Base-by-base conservation (phyloP, 2,888 invertebrate species). In the Notocelia uddmanniana region DNA sequence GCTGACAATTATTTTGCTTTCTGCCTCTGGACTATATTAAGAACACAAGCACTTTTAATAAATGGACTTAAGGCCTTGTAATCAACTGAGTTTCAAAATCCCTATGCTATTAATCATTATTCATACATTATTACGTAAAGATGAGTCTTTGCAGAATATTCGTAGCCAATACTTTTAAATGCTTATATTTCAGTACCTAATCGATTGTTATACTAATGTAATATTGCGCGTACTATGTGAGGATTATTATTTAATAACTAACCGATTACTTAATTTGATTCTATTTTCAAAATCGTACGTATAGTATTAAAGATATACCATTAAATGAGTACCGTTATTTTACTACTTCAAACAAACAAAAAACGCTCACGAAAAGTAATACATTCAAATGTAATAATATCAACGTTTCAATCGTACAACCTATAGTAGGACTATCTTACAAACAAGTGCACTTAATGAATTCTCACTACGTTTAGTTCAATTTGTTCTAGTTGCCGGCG, bases 401-500 rank as follows among this genome's bases (percentile, higher is more conserved):
- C 80, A 83, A 80, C 76, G 76, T 76, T 80, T 80, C 79, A 78
- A 81, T 82, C 78, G 55, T 72, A 71, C 45, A 50, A 66, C 41
- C 62, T 73, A 55, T 59, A 70, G 18, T 73, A 73, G 59, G 57
- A 74, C 75, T 79, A 79, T 74, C 76, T 80, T 77, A 83, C 73
- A 73, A 78, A 86, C 89, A 92, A 92, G 92, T 92, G 92, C 92
- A 92, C 92, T 92, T 92, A 85, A 89, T 88, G 85, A 89, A 77
- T 86, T 89, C 90, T 89, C 89, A 91, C 91, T 91, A 89, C 87
- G 72, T 78, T 77, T 85, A 85, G 80, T 87, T 89, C 78, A 83
- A 76, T 81, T 85, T 78, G 82, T 85, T 87, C 76, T 75, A 80
- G 76, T 81, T 79, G 71, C 52, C 78, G 78, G 79, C 82, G 55